Conservation (phyloP, 2,888 invertebrate species). For the Cerastis rubricosa region DNA sequence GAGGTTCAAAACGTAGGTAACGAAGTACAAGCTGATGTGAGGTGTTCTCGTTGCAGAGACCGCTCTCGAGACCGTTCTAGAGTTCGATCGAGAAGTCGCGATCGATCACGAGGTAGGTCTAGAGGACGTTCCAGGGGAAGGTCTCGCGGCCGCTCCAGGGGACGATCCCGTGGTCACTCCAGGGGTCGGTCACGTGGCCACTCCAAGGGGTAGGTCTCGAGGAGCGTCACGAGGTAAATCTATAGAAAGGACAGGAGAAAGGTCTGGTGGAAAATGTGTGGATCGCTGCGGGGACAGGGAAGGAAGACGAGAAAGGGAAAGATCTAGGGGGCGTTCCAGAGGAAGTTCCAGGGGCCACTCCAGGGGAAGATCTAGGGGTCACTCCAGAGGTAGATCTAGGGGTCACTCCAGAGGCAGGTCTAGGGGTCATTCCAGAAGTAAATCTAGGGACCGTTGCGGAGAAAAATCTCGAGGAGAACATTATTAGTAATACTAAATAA, state of each 20-base stretch:
- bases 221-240: slow-evolving; percentile 26
- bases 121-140: slow-evolving; percentile 30
- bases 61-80: slow-evolving; percentile 42
- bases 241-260: slow-evolving; percentile 36
- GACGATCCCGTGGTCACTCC: slow-evolving; percentile 5
- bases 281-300: slow-evolving; percentile 24
- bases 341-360: slow-evolving; percentile 39
- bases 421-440: slow-evolving; percentile 16
- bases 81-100: slow-evolving; percentile 24
- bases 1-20: slow-evolving; percentile 25
- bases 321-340: no score
- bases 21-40: slow-evolving; percentile 8
- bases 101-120: slow-evolving; percentile 28
- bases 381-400: slow-evolving; percentile 36
- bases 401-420: slow-evolving; percentile 34
- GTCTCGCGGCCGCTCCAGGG: no score
- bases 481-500: not conserved
- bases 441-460: slow-evolving; percentile 17
- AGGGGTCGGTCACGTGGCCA: slow-evolving; percentile 17
- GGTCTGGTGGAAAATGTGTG: slow-evolving; percentile 28
- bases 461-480: not conserved
- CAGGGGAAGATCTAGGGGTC: slow-evolving; percentile 30
- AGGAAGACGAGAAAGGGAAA: slow-evolving; percentile 31
- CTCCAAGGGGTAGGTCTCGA: slow-evolving; percentile 14
- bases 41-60: slow-evolving; percentile 53